Base-by-base conservation (phyloP, 1,140 invertebrate genomes). In the Pseudobourletiella spinata region DNA sequence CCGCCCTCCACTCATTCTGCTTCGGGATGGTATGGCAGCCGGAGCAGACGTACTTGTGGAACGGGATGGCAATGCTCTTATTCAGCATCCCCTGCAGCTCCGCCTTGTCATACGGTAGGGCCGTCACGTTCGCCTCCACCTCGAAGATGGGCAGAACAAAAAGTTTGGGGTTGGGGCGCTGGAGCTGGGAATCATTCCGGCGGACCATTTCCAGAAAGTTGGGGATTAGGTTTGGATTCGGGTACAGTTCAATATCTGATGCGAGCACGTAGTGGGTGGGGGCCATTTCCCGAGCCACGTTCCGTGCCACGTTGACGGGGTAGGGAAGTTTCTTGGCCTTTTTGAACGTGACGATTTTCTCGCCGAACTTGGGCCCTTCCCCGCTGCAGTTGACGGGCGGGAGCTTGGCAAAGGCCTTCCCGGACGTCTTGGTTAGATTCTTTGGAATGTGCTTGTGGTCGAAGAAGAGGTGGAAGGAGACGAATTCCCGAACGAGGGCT, bases 391-490 rank as follows among this genome's bases (percentile, higher is more conserved):
- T 66, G 22, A 69, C 51, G 22, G 70, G 57, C 54, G 58, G 44
- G n/a, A n/a, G n/a, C 46, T 60, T 44, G 16, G 29, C 32, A 24
- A 65, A 57, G 22, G 63, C 61, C 25, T 61, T 46, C 16, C 28
- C 25, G 25, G 71, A 59, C 22, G 64, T 65, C 25, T 60, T 52
- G n/a, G 65, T 63, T 42, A 68, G 57, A 18, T 65, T 61, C 77
- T 83, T 85, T 50, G 89, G 89, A 71, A 91, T 83, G 74, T 91
- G 85, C 73, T 88, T 88, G 61, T 84, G 83, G 66, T 86, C 86
- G 73, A 93, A 91, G 76, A 89, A 91, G 30, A 91, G 72, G 74
- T 93, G 89, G 76, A 92, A 92, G 58, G 87, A 89, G 70, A 89
- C 86, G 65, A 81, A 82, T 69, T 88, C 81, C 20, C 81, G 79